These are phyloP conservation scores for Mionectes olivaceus DNA, from an alignment of 2,797 vertebrate genomes.

Conservation along the genomic window DNA sequence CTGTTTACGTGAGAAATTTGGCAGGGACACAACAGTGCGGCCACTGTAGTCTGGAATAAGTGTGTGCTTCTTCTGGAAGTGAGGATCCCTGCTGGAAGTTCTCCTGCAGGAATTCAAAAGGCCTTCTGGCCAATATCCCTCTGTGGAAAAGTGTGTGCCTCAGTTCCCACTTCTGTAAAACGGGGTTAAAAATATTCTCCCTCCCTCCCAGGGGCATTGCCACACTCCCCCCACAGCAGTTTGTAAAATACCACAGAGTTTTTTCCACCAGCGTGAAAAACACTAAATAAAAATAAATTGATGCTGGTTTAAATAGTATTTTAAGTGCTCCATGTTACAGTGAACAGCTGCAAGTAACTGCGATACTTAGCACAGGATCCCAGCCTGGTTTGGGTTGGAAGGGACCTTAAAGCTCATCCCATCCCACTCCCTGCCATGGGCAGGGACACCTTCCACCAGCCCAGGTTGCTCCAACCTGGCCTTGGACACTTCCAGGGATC, in stretches of 20 bases:
- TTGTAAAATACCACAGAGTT: background rate
- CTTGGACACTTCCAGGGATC: background rate
- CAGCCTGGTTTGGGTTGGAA: background rate
- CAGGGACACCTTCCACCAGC: background rate
- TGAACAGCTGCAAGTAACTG: background rate
- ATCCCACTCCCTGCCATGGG: background rate
- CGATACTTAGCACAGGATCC: background rate
- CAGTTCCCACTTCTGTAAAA: constrained; percentile 46
- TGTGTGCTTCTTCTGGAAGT: background rate
- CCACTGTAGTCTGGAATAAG: constrained; percentile 6
- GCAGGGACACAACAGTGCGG: background rate
- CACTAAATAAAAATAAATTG: constrained; percentile 25
- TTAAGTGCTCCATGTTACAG: background rate
- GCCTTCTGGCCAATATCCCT: background rate
- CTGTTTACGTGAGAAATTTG: constrained; percentile 2
- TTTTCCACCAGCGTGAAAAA: constrained; percentile 18
- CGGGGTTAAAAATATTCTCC: constrained; percentile 56
- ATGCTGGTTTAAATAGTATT: background rate
- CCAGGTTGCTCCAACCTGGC: background rate
- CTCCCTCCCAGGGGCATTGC: background rate
- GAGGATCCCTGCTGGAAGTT: background rate
- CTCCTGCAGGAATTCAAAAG: background rate
- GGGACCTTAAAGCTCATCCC: rapidly evolving
- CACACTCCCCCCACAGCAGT: background rate
- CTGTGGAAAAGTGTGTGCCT: constrained; percentile 13